phyloP scores from a whole-genome alignment of 1,140 invertebrate genomes.

The Macrosteles quadrilineatus region DNA sequence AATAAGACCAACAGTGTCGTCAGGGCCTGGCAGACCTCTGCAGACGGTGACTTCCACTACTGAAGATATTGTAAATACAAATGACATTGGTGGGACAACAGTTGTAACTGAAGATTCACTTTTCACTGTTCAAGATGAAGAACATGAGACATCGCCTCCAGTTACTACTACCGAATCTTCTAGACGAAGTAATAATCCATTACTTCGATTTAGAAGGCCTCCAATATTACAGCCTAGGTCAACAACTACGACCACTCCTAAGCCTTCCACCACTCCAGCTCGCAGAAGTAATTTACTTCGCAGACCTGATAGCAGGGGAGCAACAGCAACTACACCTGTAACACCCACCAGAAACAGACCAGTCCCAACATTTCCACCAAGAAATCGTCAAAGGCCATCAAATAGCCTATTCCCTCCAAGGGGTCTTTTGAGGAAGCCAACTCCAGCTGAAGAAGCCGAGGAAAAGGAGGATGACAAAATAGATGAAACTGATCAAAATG shows the following conservation, averaged over 20 bases:
- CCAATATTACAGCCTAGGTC: conserved; percentile 53
- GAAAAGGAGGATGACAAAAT: conserved; percentile 55
- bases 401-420: conserved; percentile 71
- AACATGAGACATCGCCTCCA: conserved; percentile 53
- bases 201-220: conserved; percentile 70
- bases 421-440: conserved; percentile 58
- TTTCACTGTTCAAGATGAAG: conserved; percentile 46
- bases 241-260: conserved; percentile 55
- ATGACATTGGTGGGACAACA: conserved; percentile 56
- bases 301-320: conserved; percentile 49
- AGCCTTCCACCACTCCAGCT: conserved; percentile 52
- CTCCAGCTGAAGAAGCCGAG: conserved; percentile 58
- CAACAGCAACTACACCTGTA: conserved; percentile 59
- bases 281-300: conserved; percentile 52
- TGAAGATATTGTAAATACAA: conserved; percentile 44
- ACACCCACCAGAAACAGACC: conserved; percentile 54
- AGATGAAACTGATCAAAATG: conserved; percentile 51
- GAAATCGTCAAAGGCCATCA: conserved; percentile 57
- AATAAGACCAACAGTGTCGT: conserved; percentile 59
- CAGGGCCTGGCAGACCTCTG: conserved; percentile 46
- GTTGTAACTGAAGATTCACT: conserved; percentile 56
- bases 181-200: conserved; percentile 66
- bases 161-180: conserved; percentile 58
- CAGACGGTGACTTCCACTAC: conserved; percentile 47
- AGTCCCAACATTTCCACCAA: conserved; percentile 46